Evolutionary conservation across 2,888 invertebrate species (phyloP).

Genomic region (Caenorhabditis becei): DNA sequence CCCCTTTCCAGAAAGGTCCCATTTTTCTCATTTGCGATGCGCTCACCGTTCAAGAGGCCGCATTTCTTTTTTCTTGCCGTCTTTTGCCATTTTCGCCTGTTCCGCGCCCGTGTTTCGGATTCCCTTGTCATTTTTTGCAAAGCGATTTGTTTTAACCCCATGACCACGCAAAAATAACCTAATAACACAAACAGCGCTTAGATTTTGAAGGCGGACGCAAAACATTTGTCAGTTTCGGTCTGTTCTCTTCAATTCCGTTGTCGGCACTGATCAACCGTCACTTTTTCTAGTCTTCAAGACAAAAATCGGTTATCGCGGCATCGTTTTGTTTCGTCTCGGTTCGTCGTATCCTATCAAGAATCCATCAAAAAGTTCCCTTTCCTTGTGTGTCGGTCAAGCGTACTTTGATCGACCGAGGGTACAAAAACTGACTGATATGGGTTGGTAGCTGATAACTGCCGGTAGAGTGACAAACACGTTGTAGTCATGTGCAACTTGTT

Average conservation of each 20-base stretch:
- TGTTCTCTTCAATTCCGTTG: neutral
- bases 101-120: neutral
- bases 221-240: neutral
- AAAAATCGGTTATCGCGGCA: slow-evolving; percentile 34
- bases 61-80: neutral
- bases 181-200: slow-evolving; percentile 8
- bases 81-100: neutral
- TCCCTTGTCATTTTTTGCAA: neutral
- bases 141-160: neutral
- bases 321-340: slow-evolving; percentile 11
- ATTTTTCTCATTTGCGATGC: neutral
- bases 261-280: neutral
- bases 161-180: neutral
- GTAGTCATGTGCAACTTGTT: slow-evolving; percentile 47
- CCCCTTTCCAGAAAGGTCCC: neutral
- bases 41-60: neutral
- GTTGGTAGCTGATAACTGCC: slow-evolving; percentile 17
- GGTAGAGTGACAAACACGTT: slow-evolving; percentile 41
- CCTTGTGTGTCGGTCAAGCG: slow-evolving; percentile 28
- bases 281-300: slow-evolving; percentile 30
- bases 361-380: slow-evolving; percentile 12
- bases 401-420: slow-evolving; percentile 45
- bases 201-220: neutral
- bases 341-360: neutral
- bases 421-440: slow-evolving; percentile 36